Percentiles rank a stretch among this genome's conserved stretches.
phyloP scores from a whole-genome alignment of 2,797 vertebrate genomes.

The Hozukius guyotensis region DNA sequence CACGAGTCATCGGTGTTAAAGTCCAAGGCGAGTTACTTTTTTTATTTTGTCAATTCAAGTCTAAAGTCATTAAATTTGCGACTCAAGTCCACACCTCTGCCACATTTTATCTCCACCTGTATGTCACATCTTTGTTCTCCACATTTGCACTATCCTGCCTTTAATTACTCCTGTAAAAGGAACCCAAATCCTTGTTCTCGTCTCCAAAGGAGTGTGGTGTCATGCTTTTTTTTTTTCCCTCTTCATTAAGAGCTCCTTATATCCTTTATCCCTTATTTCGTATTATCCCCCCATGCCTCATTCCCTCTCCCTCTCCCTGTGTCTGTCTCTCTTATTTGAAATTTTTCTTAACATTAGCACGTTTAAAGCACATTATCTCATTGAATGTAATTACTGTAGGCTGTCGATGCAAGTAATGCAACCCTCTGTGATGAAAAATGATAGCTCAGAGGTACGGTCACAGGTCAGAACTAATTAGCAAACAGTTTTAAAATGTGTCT shows the following conservation, averaged over 20 bases:
- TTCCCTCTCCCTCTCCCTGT: not conserved
- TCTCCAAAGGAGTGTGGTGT: not conserved
- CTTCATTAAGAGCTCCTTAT: not conserved
- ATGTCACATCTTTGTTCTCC: not conserved
- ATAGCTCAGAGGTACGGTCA: constrained; percentile 1
- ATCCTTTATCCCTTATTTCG: not conserved
- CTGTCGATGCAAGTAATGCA: constrained; percentile 7
- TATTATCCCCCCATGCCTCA: too few species aligned
- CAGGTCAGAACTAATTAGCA: constrained; percentile 33
- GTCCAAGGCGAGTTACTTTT: too few species aligned
- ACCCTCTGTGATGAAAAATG: constrained; percentile 24
- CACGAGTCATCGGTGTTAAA: too few species aligned
- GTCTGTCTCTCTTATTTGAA: constrained; percentile 1
- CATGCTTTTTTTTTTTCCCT: not conserved
- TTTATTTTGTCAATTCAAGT: too few species aligned
- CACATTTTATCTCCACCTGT: not conserved
- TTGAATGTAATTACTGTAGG: constrained; percentile 4
- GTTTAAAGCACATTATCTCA: constrained; percentile 14
- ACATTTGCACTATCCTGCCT: not conserved
- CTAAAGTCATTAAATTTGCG: not conserved
- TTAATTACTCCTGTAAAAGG: not conserved
- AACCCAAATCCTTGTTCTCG: not conserved
- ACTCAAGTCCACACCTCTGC: not conserved
- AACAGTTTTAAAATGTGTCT: not conserved
- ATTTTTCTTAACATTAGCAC: constrained; percentile 12